These are phyloP conservation scores for Calameuta pallipes DNA, from an alignment of 2,888 invertebrate genomes.

Conservation along the genomic window DNA sequence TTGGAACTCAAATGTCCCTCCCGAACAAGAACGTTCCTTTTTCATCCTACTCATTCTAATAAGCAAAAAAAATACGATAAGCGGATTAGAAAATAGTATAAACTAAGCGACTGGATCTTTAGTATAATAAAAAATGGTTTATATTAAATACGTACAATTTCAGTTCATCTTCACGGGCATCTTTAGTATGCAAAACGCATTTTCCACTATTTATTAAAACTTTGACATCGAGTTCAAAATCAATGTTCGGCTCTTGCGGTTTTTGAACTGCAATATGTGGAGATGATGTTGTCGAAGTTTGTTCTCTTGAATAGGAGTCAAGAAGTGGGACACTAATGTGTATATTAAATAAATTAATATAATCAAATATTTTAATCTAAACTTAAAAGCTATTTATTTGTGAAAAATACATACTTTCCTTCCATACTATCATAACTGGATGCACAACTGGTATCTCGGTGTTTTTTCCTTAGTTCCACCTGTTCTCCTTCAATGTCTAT, in stretches of 20 bases:
- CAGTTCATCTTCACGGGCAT: conserved; percentile 76
- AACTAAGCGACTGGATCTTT: conserved; percentile 32
- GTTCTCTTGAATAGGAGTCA: conserved; percentile 59
- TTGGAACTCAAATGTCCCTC: conserved; percentile 71
- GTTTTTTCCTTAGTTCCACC: conserved; percentile 73
- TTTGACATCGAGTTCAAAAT: conserved; percentile 95
- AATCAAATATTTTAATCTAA: background rate
- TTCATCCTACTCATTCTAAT: conserved; percentile 73
- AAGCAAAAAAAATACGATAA: conserved; percentile 11
- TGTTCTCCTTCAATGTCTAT: conserved; percentile 75
- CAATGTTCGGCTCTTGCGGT: conserved; percentile 89
- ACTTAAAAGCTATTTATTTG: background rate
- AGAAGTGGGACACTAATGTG: conserved; percentile 55
- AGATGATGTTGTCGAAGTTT: conserved; percentile 59
- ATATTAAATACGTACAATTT: conserved; percentile 69
- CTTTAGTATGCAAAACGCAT: conserved; percentile 95
- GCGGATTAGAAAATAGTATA: conserved; percentile 58
- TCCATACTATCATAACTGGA: conserved; percentile 64
- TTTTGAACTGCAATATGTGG: conserved; percentile 68
- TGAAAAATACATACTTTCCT: conserved; percentile 51
- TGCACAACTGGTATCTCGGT: conserved; percentile 54
- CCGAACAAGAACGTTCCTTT: conserved; percentile 78
- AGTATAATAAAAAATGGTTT: background rate
- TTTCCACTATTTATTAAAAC: conserved; percentile 97
- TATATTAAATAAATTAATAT: conserved; percentile 6